Evolutionary conservation across 2,888 invertebrate species (phyloP), one percentile per base, ranked within the genome.

Genomic region (Acanthosepion pharaonis): DNA sequence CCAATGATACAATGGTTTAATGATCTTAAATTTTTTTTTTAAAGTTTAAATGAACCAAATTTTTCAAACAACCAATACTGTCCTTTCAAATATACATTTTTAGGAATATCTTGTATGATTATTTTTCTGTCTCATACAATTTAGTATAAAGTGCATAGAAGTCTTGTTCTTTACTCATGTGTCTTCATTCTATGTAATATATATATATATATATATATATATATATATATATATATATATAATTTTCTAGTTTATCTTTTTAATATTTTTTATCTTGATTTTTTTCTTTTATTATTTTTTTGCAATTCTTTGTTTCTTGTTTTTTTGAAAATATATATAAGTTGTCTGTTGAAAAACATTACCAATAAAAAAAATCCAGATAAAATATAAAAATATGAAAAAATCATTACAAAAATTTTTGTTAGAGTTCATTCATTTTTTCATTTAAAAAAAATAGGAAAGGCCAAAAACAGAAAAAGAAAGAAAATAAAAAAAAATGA

Each of bases 111-210:
- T 59, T 59, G 23, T 23, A 59, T 20, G 59, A 59, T 11, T 28
- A 11, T 78, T 78, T 28, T 28, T 78, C 78, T 78, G 78, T 78
- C 78, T 78, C 78, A 78, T 78, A 78, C 78, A 78, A 78, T 78
- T 78, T 78, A n/a, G 78, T 78, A 78, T 78, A 78, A 78, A 78
- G 78, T 78, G 78, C 78, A 78, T 78, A 78, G n/a, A 78, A 78
- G n/a, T 78, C 78, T 28, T 64, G 28, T 64, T 28, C 0, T 78
- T n/a, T n/a, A 59, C 59, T 59, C 59, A 59, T 78, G 78, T 78
- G n/a, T 3, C 28, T 5, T 9, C 8, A 9, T 28, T 78, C 78
- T 78, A 78, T 78, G n/a, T n/a, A n/a, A n/a, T 28, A 55, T 59
- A 59, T 20, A 59, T 59, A 59, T 20, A 59, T 59, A 59, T 23